A percentile compares a stretch with the other conserved stretches of the same genome.
phyloP scores from a whole-genome alignment of 2,113 vertebrate genomes.

The Strix aluco region DNA sequence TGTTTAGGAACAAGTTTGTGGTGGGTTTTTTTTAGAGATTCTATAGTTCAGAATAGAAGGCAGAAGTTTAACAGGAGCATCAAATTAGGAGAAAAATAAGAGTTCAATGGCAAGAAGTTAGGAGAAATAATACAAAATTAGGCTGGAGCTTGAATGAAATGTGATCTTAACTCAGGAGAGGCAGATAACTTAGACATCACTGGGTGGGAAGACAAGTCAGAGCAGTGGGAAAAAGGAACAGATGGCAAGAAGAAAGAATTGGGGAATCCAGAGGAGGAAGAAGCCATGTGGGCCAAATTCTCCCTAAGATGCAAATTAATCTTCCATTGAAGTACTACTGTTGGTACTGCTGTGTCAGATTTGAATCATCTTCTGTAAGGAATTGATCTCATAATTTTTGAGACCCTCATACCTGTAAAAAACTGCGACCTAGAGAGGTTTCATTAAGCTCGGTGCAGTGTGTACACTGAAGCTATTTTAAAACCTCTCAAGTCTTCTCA shows the following conservation, averaged over 20 bases:
- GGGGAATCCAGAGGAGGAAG: slow-evolving; percentile 30
- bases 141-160: background rate
- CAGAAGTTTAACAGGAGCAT: background rate
- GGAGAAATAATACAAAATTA: background rate
- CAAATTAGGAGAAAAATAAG: background rate
- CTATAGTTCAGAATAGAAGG: background rate
- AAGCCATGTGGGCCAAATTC: slow-evolving; percentile 10
- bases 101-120: background rate
- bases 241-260: slow-evolving; percentile 29
- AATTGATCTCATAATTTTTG: background rate
- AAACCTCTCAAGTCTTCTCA: slow-evolving; percentile 17
- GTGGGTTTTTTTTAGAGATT: background rate
- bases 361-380: background rate
- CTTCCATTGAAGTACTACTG: background rate
- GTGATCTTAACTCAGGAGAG: background rate
- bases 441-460: background rate
- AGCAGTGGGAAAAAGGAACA: slow-evolving; percentile 39
- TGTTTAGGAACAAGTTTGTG: background rate
- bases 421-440: background rate
- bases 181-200: slow-evolving; percentile 41
- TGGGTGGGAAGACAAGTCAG: slow-evolving; percentile 15
- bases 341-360: background rate
- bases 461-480: slow-evolving; percentile 9
- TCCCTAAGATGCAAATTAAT: slow-evolving; percentile 20
- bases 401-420: background rate